phyloP scores from a whole-genome alignment of 1,140 invertebrate genomes.

The Sipha flava region DNA sequence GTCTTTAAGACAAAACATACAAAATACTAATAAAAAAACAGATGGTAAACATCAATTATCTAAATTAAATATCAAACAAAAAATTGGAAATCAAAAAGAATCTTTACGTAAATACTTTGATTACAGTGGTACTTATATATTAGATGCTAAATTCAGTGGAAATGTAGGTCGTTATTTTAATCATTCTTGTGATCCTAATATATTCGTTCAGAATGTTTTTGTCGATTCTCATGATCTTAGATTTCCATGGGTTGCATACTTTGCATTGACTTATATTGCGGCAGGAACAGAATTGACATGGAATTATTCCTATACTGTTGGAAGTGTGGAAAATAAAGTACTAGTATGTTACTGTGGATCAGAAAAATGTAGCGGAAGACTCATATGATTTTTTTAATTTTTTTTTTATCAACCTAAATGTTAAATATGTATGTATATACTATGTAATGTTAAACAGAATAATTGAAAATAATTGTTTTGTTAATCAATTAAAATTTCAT shows the following conservation, averaged over 20 bases:
- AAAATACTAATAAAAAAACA: neutral
- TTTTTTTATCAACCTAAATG: too few relatives aligned
- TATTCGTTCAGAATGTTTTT: slow-evolving; percentile 97
- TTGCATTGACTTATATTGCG: slow-evolving; percentile 73
- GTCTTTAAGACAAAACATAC: neutral
- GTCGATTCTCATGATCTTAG: slow-evolving; percentile 93
- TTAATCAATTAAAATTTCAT: too few relatives aligned
- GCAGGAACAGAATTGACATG: slow-evolving; percentile 91
- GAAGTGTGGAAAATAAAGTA: slow-evolving; percentile 81
- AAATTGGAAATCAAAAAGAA: neutral
- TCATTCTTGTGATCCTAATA: slow-evolving; percentile 89
- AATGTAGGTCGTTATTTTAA: slow-evolving; percentile 94
- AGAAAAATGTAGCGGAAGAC: slow-evolving; percentile 3
- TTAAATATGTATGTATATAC: too few relatives aligned
- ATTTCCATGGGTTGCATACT: slow-evolving; percentile 97
- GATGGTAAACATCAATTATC: neutral
- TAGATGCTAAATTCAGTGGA: slow-evolving; percentile 91
- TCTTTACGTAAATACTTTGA: neutral
- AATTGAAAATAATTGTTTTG: too few relatives aligned
- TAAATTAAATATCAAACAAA: neutral
- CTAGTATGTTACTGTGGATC: slow-evolving; percentile 78
- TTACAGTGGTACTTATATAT: slow-evolving; percentile 49
- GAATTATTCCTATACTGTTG: slow-evolving; percentile 96
- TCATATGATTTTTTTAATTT: neutral
- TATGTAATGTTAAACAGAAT: too few relatives aligned